Conservation (phyloP, 2,797 vertebrate species). For the Allenopithecus nigroviridis region DNA sequence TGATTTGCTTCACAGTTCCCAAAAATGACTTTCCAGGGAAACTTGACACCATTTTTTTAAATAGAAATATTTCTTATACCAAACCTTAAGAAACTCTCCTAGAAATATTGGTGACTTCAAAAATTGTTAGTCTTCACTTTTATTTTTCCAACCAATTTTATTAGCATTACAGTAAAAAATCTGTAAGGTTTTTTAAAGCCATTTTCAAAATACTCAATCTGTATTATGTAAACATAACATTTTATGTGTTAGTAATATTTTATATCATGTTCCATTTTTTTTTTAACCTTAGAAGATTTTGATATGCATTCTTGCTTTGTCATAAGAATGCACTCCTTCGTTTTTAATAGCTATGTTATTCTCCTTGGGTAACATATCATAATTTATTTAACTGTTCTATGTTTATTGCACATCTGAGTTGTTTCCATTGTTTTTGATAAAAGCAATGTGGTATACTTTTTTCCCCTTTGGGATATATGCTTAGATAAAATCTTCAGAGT, state of each 20-base stretch:
- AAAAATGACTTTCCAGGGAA: slow-evolving; percentile 7
- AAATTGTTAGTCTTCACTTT: not conserved
- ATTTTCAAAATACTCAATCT: not conserved
- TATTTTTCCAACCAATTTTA: not conserved
- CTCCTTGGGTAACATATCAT: not conserved
- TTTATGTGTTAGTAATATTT: not conserved
- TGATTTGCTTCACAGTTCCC: not conserved
- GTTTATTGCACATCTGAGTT: not conserved
- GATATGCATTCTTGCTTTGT: not conserved
- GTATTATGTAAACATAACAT: not conserved
- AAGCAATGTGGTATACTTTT: not conserved
- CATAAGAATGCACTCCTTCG: not conserved
- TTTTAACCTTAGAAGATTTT: not conserved
- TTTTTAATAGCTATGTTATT: not conserved
- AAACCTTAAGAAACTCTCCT: not conserved
- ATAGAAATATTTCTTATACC: not conserved
- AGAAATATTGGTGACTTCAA: not conserved
- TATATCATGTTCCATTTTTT: not conserved
- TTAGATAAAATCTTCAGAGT: not conserved
- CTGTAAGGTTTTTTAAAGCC: not conserved
- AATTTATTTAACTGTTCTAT: not conserved
- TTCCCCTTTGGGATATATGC: not conserved
- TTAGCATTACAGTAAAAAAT: not conserved
- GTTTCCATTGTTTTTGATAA: not conserved
- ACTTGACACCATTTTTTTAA: not conserved